A percentile compares a stretch with the other conserved stretches of the same genome.
These are phyloP conservation scores for Aselliscus stoliczkanus DNA, from an alignment of 2,797 vertebrate genomes.

Conservation along the genomic window DNA sequence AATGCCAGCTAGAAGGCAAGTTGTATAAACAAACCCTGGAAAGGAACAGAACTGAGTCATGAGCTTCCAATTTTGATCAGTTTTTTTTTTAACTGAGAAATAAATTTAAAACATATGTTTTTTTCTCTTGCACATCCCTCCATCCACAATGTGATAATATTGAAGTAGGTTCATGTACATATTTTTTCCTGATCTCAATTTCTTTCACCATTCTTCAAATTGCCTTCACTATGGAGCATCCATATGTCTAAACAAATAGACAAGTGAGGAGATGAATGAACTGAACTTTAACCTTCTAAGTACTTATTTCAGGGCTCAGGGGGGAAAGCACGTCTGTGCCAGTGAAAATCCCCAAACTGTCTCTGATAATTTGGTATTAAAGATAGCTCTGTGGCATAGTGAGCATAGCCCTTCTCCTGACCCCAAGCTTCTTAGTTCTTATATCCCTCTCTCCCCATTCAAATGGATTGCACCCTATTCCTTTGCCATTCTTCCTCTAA, in stretches of 20 bases:
- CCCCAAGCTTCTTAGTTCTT: neutral
- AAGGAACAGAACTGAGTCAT: neutral
- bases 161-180: neutral
- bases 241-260: constrained; percentile 63
- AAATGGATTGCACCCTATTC: neutral
- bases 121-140: neutral
- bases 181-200: neutral
- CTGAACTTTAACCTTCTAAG: constrained; percentile 64
- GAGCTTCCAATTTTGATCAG: neutral
- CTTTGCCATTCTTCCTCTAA: neutral
- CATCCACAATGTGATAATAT: neutral
- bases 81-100: constrained; percentile 2
- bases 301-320: constrained; percentile 46
- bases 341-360: constrained; percentile 57
- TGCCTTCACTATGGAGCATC: constrained; percentile 59
- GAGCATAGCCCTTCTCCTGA: constrained; percentile 29
- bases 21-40: neutral
- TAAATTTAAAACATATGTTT: neutral
- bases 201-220: constrained; percentile 45
- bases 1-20: neutral
- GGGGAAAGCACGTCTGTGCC: constrained; percentile 58
- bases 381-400: constrained; percentile 56
- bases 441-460: neutral
- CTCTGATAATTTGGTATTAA: constrained; percentile 71
- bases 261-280: constrained; percentile 58